Evolutionary conservation across 2,797 vertebrate species (phyloP), one percentile per base, ranked within the genome.

Genomic region (Typhlichthys subterraneus): DNA sequence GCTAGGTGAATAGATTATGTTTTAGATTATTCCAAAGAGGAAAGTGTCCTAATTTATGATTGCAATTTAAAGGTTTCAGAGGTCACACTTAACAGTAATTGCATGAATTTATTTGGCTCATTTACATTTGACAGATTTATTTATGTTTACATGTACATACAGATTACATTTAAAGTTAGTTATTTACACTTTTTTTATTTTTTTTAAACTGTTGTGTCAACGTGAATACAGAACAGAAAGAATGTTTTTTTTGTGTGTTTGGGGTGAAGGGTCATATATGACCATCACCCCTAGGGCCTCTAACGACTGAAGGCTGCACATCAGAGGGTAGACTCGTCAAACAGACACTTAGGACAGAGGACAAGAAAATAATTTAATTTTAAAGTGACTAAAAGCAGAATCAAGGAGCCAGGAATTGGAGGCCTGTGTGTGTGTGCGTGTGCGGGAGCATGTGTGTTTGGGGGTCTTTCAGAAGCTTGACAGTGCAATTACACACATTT

Each of bases 321-420:
- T 94, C 91, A 93, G 90, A 85, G 90, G 23, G 23, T 23, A 23
- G 80, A 83, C 84, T 56, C 81, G 89, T 91, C 87, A 89, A 77
- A 91, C 80, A 87, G 55, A 76, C 50, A 50, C 67, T 76, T 29
- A 14, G 12, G 29, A 63, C 74, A 65, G 53, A 80, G 78, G 59
- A 77, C 82, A 61, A 45, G 69, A 90, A 87, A 94, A 92, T 93
- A 95, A 95, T 96, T 94, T 94, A 88, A 94, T 94, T 95, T 95
- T 91, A 91, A 94, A 94, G 92, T 92, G 92, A 90, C 91, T 92
- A 78, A 93, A 92, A 92, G 93, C 91, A 88, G 70, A 77, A 61
- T 65, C 59, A 51, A 62, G 66, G 52, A 56, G 56, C 53, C 46
- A 46, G 59, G 19, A 53, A 17, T 5, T 53, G 54, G 73, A 63